Evolutionary conservation across 2,797 vertebrate species (phyloP).

Genomic region (Florisuga fusca): DNA sequence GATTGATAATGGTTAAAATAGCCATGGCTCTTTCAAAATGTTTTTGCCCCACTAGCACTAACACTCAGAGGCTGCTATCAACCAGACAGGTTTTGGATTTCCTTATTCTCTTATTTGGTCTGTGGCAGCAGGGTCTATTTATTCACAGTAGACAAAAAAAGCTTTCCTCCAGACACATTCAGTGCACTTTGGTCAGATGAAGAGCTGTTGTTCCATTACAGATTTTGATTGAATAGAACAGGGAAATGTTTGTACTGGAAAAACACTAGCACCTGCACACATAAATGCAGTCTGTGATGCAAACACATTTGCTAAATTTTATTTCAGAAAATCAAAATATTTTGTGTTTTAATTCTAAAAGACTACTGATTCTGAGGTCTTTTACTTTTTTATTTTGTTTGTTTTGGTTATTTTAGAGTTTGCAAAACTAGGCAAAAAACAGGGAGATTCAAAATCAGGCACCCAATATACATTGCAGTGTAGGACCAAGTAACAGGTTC

Average conservation of each 20-base stretch:
- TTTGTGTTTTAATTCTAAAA: background rate
- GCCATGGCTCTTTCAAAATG: background rate
- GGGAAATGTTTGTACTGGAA: background rate
- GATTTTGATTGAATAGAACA: background rate
- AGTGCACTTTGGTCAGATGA: background rate
- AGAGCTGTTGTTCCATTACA: background rate
- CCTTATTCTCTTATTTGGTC: background rate
- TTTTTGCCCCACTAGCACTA: background rate
- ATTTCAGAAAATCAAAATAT: background rate
- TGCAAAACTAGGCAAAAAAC: background rate
- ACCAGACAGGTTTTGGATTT: background rate
- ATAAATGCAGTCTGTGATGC: background rate
- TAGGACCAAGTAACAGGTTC: background rate
- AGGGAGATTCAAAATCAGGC: background rate
- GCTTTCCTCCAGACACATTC: background rate
- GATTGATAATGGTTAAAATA: background rate
- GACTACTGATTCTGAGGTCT: background rate
- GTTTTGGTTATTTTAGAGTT: background rate
- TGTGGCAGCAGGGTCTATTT: background rate
- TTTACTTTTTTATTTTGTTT: too few species aligned
- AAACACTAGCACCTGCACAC: background rate
- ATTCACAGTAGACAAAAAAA: background rate
- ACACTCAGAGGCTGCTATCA: background rate
- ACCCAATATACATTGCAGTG: background rate
- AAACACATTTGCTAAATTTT: background rate